Evolutionary conservation across 2,113 vertebrate species (phyloP).

Genomic region (Marmota monax): DNA sequence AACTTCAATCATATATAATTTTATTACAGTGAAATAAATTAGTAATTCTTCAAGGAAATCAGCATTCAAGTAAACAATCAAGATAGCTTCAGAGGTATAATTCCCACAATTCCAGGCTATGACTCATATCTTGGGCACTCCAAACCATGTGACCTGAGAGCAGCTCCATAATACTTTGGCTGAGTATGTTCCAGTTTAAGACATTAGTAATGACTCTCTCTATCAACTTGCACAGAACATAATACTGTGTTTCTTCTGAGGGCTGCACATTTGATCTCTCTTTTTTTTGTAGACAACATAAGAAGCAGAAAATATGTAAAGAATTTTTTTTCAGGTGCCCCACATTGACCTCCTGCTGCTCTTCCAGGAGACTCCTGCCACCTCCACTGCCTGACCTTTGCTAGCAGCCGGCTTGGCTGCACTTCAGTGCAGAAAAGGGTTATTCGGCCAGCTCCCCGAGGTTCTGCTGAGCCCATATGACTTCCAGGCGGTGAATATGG

Average conservation of each 20-base stretch:
- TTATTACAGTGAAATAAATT: constrained; percentile 54
- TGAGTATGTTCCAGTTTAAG: neutral
- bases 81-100: constrained; percentile 7
- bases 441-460: constrained; percentile 78
- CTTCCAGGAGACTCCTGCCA: constrained; percentile 83
- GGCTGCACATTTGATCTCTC: constrained; percentile 76
- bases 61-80: constrained; percentile 39
- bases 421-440: constrained; percentile 83
- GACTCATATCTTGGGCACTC: neutral
- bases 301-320: constrained; percentile 84
- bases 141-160: neutral
- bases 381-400: constrained; percentile 84
- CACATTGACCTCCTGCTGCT: constrained; percentile 84
- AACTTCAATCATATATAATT: constrained; percentile 21
- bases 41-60: constrained; percentile 53
- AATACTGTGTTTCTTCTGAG: constrained; percentile 71
- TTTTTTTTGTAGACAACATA: constrained; percentile 73
- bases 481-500: constrained; percentile 85
- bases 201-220: constrained; percentile 15
- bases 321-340: constrained; percentile 85
- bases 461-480: constrained; percentile 84
- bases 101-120: neutral
- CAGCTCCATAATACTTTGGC: neutral
- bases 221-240: constrained; percentile 22
- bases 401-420: constrained; percentile 81